Percentiles rank a stretch among this genome's conserved stretches.
Conservation (phyloP, 2,113 vertebrate species). For the Zapornia atra region DNA sequence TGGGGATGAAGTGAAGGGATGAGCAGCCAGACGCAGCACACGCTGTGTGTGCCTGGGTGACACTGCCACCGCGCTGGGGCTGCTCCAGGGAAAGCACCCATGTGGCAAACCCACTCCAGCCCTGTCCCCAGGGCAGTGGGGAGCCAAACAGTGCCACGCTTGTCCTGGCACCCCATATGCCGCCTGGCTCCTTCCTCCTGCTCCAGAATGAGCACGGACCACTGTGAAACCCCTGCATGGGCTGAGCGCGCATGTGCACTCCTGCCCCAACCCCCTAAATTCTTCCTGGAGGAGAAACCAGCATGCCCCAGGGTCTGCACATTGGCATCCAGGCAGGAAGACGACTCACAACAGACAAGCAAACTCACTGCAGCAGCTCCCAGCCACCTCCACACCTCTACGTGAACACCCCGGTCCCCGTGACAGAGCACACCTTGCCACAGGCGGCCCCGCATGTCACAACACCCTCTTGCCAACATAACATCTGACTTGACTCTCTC, state of each 20-base stretch:
- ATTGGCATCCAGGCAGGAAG: neutral
- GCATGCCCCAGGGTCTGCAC: neutral
- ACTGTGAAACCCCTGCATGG: fast-evolving
- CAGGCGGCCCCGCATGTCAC: neutral
- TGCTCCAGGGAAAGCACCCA: neutral
- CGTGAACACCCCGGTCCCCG: too few species aligned
- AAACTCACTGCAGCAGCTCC: neutral
- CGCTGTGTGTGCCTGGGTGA: too few species aligned
- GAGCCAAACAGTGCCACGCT: neutral
- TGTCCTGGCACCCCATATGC: fast-evolving
- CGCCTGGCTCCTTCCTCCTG: neutral
- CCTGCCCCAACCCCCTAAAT: fast-evolving
- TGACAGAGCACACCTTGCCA: neutral
- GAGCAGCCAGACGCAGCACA: too few species aligned
- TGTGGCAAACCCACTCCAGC: neutral
- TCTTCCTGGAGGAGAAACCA: neutral
- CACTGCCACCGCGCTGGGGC: fast-evolving
- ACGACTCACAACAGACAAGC: neutral
- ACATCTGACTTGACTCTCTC: neutral
- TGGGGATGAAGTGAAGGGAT: too few species aligned
- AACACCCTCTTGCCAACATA: neutral
- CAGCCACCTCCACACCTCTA: neutral
- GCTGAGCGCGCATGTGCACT: neutral
- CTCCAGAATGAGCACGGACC: neutral
- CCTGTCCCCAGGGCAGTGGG: neutral